Evolutionary conservation across 2,888 invertebrate genomes (phyloP), one percentile per base, ranked within the genome.

Genomic region (Stramonita haemastoma): DNA sequence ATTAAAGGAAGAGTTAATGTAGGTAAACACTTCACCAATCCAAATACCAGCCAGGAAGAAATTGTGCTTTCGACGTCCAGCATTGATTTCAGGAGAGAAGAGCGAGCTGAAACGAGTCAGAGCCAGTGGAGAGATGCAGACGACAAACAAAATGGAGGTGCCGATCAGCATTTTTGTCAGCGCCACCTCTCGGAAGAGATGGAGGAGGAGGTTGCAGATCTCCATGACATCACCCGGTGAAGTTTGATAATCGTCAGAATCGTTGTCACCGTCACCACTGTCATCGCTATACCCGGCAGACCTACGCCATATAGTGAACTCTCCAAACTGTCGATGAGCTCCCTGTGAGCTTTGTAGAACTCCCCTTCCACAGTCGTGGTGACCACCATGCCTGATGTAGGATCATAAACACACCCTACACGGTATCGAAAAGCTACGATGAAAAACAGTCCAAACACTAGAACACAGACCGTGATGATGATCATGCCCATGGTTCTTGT

Each of bases 141-240:
- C 81, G 19, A 81, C 36, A 19, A 81, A 81, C 36, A 81, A 17
- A 8, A 81, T 36, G 22, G 81, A 81, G 26, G 34, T 81, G 81
- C 81, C 81, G 19, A 81, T 36, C 81, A 81, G 22, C 81, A 81
- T 81, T 46, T 36, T 81, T 19, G 81, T 81, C n/a, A 81, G 26
- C 22, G 29, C 81, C 36, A 81, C 26, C 22, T 81, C 81, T 26
- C 46, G 81, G 11, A 2, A 36, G 81, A 81, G 8, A 81, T 15
- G 15, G 26, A 81, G 26, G 22, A 6, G 4, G 81, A 22, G 1
- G 36, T 46, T 81, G 6, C 22, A 46, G 81, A 17, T 19, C 81
- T 19, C 81, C 81, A 81, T 81, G 81, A 26, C 13, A 81, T 22
- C 17, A 81, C 22, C 81, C 36, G 81, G 22, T 36, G 81, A 46